phyloP scores from a whole-genome alignment of 2,797 vertebrate species.

The Ctenopoma multispine region DNA sequence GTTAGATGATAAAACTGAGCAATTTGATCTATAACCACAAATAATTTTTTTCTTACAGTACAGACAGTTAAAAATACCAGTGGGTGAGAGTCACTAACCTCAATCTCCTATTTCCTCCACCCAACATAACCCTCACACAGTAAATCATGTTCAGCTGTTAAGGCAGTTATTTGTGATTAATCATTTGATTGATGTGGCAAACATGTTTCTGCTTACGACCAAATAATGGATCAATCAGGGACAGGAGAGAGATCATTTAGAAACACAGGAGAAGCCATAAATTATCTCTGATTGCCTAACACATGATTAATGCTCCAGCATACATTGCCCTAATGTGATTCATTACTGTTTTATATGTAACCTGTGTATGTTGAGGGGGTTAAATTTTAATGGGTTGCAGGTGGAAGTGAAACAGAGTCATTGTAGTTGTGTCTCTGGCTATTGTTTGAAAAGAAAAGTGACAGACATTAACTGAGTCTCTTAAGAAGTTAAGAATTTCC shows the following conservation, averaged over 20 bases:
- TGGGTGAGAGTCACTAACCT: too few relatives aligned
- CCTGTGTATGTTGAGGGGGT: constrained; percentile 63
- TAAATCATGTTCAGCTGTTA: constrained; percentile 69
- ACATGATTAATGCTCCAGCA: constrained; percentile 75
- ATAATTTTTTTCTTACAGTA: too few relatives aligned
- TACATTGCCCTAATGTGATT: constrained; percentile 73
- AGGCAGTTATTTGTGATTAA: constrained; percentile 78
- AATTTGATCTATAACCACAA: too few relatives aligned
- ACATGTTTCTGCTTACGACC: constrained; percentile 80
- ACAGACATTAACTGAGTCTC: not conserved
- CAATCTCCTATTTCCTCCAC: constrained; percentile 1
- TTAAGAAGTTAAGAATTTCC: not conserved
- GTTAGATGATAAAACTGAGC: too few relatives aligned
- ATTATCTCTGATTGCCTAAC: constrained; percentile 78
- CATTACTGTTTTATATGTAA: constrained; percentile 79
- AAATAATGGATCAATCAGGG: constrained; percentile 81
- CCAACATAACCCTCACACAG: constrained; percentile 20
- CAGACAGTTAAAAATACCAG: too few relatives aligned
- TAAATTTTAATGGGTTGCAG: constrained; percentile 58
- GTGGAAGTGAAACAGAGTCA: constrained; percentile 22
- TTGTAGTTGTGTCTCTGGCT: constrained; percentile 13
- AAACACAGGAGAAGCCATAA: constrained; percentile 78
- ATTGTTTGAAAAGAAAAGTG: constrained; percentile 20
- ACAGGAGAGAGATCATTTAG: constrained; percentile 77
- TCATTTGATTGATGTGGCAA: constrained; percentile 80